phyloP scores from a whole-genome alignment of 2,797 vertebrate species.

The Sebastes baramenuke region DNA sequence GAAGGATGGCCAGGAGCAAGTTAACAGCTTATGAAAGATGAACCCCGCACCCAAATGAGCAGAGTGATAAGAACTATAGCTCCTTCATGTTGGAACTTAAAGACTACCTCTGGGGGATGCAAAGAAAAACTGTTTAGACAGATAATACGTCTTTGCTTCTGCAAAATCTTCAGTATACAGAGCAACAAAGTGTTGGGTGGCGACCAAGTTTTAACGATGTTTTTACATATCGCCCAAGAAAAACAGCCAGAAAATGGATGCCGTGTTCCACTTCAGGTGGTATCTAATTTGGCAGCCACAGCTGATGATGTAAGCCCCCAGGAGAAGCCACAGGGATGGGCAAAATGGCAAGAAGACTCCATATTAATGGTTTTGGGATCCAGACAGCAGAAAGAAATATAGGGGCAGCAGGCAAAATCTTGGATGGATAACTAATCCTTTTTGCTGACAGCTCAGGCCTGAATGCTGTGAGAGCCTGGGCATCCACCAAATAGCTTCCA shows the following conservation, averaged over 20 bases:
- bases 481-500: not conserved
- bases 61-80: slow-evolving; percentile 40
- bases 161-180: slow-evolving; percentile 15
- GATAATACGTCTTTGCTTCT: slow-evolving; percentile 26
- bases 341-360: not conserved
- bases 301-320: slow-evolving; percentile 21
- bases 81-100: slow-evolving; percentile 41
- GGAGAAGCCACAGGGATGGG: slow-evolving; percentile 20
- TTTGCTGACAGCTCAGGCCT: not conserved
- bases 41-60: slow-evolving; percentile 42
- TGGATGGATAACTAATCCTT: not conserved
- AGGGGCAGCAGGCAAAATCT: not conserved
- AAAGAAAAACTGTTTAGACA: slow-evolving; percentile 43
- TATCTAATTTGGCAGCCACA: slow-evolving; percentile 35
- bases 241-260: slow-evolving; percentile 28
- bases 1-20: slow-evolving; percentile 32
- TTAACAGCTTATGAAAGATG: slow-evolving; percentile 27
- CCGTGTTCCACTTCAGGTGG: slow-evolving; percentile 16
- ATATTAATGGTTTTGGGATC: slow-evolving; percentile 18
- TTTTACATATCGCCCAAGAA: slow-evolving; percentile 27
- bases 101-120: slow-evolving; percentile 33
- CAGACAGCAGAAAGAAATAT: not conserved
- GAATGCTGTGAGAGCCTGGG: not conserved
- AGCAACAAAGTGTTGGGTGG: slow-evolving; percentile 15
- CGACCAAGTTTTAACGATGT: not conserved